These are phyloP conservation scores for Leucoma salicis DNA, from an alignment of 2,888 invertebrate species.

Conservation along the genomic window DNA sequence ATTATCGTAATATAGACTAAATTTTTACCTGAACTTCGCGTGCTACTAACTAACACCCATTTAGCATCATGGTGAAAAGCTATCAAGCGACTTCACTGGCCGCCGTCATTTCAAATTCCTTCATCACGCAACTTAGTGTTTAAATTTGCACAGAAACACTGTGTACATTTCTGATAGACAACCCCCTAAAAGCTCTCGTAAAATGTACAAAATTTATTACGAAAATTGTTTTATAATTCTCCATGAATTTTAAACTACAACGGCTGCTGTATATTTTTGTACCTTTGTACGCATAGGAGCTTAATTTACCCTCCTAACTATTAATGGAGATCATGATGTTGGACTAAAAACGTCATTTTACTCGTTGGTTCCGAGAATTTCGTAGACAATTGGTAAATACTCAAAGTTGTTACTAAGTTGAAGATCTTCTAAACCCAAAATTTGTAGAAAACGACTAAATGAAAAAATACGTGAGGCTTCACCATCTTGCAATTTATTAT, in stretches of 20 bases:
- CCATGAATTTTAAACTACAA: conserved; percentile 6
- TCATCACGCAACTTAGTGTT: conserved; percentile 42
- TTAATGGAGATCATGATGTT: conserved; percentile 2
- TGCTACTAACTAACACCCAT: not conserved
- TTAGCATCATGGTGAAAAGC: conserved; percentile 8
- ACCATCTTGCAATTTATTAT: too few species aligned
- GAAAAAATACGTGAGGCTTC: too few species aligned
- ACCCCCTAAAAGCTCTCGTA: conserved; percentile 15
- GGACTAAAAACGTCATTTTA: not conserved
- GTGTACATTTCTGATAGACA: conserved; percentile 44
- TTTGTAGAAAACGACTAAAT: too few species aligned
- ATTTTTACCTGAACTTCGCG: conserved; percentile 8
- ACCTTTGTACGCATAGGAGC: conserved; percentile 6
- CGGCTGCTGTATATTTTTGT: conserved; percentile 4
- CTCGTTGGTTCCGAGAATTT: not conserved
- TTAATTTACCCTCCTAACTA: conserved; percentile 9
- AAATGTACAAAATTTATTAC: conserved; percentile 17
- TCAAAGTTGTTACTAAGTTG: conserved; percentile 32
- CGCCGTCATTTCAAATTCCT: conserved; percentile 53
- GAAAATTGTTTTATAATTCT: conserved; percentile 21
- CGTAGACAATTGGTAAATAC: not conserved
- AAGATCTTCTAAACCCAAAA: too few species aligned
- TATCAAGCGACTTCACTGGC: conserved; percentile 20
- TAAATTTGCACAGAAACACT: conserved; percentile 40
- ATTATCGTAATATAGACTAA: conserved; percentile 31